Conservation (phyloP, 2,888 invertebrate species). For the Acleris laterana region DNA sequence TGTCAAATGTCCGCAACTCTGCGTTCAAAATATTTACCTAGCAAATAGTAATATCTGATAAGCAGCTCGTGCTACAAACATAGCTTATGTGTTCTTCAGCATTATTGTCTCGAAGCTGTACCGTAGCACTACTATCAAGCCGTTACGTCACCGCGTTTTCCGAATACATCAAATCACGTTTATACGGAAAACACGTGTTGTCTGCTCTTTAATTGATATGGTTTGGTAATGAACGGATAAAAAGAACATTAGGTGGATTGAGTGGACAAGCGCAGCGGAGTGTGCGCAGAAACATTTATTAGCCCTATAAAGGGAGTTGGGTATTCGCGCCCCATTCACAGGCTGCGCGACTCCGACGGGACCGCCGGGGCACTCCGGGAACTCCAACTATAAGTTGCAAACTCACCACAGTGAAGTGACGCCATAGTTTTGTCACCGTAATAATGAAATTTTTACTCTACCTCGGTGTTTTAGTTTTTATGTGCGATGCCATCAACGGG, state of each 20-base stretch:
- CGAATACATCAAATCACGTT: constrained; percentile 8
- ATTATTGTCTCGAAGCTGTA: constrained; percentile 50
- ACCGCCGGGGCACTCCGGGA: constrained; percentile 49
- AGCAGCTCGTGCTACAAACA: constrained; percentile 65
- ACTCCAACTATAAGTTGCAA: constrained; percentile 56
- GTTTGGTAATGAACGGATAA: constrained; percentile 34
- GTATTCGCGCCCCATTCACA: constrained; percentile 71
- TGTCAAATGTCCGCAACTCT: constrained; percentile 19
- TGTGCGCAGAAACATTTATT: constrained; percentile 71
- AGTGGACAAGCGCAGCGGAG: constrained; percentile 62
- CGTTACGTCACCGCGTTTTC: constrained; percentile 17
- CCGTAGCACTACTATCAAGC: constrained; percentile 40
- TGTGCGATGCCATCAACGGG: constrained; percentile 63
- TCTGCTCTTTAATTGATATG: constrained; percentile 6
- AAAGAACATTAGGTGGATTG: constrained; percentile 48
- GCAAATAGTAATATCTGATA: constrained; percentile 66
- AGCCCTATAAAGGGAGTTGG: constrained; percentile 72
- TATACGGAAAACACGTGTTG: constrained; percentile 17
- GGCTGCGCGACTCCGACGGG: constrained; percentile 59
- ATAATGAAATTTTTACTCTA: constrained; percentile 69
- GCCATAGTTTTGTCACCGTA: constrained; percentile 45
- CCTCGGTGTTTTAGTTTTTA: constrained; percentile 58
- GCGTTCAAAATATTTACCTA: constrained; percentile 68
- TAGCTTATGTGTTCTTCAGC: constrained; percentile 46
- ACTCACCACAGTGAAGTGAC: constrained; percentile 56